Base-by-base conservation (phyloP, 2,797 vertebrate species). In the Orestias chungarensis region DNA sequence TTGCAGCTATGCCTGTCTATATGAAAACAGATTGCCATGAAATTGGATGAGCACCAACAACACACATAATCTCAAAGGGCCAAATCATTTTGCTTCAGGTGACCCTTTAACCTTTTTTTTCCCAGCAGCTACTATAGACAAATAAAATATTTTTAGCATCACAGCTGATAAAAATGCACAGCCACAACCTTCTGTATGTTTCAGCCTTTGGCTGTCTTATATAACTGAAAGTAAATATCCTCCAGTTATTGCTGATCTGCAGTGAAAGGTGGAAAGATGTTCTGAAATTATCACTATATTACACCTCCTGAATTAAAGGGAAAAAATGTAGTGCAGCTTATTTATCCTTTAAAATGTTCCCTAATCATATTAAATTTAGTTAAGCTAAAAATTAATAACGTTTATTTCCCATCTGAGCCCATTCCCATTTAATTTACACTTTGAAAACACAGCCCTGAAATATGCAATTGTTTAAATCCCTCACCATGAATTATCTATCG, bases 1-100 rank as follows among this genome's bases (percentile, higher is more conserved):
- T 65, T 62, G 73, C 59, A 74, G 49, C 20, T n/a, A 75, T 44
- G 25, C 55, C 25, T 80, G 80, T 83, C 44, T 44, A 38, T 43
- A 59, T 74, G 70, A 80, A 74, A 82, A 47, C 65, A 68, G 75
- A 72, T 66, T 74, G 66, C 71, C 82, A 78, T 88, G 86, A 89
- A 88, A 87, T 88, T 90, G 81, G 66, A 75, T 86, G 84, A 89
- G 46, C 81, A 70, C 31, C 0, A n/a, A 52, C 35, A 65, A 33
- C 27, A 47, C 57, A 44, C 44, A 77, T 61, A 15, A 61, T 75
- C 76, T 79, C 50, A 61, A 66, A 47, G 70, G 55, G 35, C 42
- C 61, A 33, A 64, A 80, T 23, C 46, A 35, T 18, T 75, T 78
- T 67, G 25, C 77, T 84, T 75, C 66, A 40, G 59, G 47, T 59